Percentiles rank a stretch among this genome's conserved stretches.
These are phyloP conservation scores for Caiman crocodilus DNA, from an alignment of 2,797 vertebrate genomes.

Conservation along the genomic window DNA sequence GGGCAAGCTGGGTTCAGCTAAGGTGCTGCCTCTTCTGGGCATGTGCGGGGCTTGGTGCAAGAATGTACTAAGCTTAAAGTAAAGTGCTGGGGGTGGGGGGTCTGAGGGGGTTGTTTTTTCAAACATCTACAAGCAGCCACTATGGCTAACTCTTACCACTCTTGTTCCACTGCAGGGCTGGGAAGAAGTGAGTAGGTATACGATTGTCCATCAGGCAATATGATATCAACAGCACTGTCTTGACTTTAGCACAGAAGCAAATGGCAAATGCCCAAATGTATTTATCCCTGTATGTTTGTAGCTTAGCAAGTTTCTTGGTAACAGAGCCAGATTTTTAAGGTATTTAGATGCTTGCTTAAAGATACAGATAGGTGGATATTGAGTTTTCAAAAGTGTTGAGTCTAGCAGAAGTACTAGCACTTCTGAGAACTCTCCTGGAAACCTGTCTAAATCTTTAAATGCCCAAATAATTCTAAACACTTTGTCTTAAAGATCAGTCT, in stretches of 20 bases:
- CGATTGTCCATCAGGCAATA: not conserved
- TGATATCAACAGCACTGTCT: not conserved
- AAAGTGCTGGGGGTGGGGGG: no score
- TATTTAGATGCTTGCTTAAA: not conserved
- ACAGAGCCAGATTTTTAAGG: not conserved
- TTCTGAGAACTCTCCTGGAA: not conserved
- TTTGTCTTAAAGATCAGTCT: fast-evolving
- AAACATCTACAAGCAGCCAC: no score
- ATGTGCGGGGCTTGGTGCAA: no score
- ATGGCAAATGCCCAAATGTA: not conserved
- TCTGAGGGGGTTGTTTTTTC: no score
- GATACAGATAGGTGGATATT: not conserved
- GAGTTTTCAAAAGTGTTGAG: not conserved
- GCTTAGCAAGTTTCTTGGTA: not conserved
- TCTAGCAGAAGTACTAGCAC: not conserved
- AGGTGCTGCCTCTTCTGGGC: no score
- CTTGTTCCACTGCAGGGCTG: not conserved
- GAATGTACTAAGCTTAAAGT: no score
- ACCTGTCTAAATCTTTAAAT: not conserved
- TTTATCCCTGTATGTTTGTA: not conserved
- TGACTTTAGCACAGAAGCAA: not conserved
- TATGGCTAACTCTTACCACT: not conserved
- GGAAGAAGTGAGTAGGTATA: not conserved
- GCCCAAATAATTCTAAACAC: not conserved
- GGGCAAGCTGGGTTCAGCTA: no score